Evolutionary conservation across 2,797 vertebrate species (phyloP).

Genomic region (Cyprinodon diabolis): DNA sequence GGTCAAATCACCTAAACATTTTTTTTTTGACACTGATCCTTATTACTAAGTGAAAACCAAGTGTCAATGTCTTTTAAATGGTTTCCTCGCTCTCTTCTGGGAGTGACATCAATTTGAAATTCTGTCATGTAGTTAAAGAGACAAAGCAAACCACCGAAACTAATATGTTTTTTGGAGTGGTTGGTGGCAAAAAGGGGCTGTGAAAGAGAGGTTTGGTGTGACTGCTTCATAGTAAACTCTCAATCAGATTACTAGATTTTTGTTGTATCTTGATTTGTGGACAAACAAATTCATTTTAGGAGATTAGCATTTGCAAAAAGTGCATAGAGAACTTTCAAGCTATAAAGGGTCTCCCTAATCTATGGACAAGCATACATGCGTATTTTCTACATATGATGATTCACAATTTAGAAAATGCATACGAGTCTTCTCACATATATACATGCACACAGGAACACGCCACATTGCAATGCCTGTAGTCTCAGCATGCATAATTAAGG

Average conservation of each 20-base stretch:
- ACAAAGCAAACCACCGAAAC: constrained; percentile 68
- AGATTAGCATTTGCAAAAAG: constrained; percentile 9
- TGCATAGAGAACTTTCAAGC: constrained; percentile 4
- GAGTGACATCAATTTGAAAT: constrained; percentile 63
- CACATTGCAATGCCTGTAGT: constrained; percentile 76
- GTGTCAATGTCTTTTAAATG: constrained; percentile 64
- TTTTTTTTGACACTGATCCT: constrained; percentile 45
- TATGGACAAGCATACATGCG: constrained; percentile 10
- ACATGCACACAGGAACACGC: constrained; percentile 56
- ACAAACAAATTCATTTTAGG: constrained; percentile 1
- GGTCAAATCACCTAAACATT: constrained; percentile 72
- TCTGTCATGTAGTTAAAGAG: constrained; percentile 75
- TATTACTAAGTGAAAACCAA: constrained; percentile 44
- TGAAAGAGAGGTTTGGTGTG: constrained; percentile 40
- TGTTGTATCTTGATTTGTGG: neutral
- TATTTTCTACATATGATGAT: constrained; percentile 27
- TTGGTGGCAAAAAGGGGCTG: constrained; percentile 45
- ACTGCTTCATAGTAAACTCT: neutral
- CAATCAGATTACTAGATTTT: neutral
- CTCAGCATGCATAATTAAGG: constrained; percentile 84
- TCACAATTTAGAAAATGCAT: constrained; percentile 47
- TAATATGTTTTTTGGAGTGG: constrained; percentile 60
- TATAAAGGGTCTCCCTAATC: constrained; percentile 11
- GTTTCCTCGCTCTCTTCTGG: constrained; percentile 72
- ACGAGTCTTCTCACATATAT: constrained; percentile 24